Base-by-base conservation (phyloP, 2,888 invertebrate genomes). In the Stegophylla sp. region DNA sequence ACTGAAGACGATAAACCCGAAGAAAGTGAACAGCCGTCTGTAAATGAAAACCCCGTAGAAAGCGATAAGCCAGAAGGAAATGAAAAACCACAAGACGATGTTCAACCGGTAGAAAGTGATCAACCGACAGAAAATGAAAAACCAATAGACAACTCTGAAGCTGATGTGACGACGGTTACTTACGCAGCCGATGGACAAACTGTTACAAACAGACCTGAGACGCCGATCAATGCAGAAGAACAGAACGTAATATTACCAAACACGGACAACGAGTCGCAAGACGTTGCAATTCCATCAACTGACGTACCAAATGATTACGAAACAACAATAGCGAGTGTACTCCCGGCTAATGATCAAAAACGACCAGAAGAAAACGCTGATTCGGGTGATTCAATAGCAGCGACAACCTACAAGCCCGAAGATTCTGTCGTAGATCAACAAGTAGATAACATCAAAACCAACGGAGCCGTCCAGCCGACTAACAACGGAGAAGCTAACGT, bases 291-390 rank as follows among this genome's bases (percentile, higher is more conserved):
- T 13, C 48, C 61, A 5, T 41, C 69, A 13, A 79, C 61, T 1
- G 51, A 71, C 41, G 1, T 4, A 9, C 69, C 67, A 51, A 79
- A 34, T 34, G 7, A 23, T 48, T 67, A 48, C 45, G 79, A 79
- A 41, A 12, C 67, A 3, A 23, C 59, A 20, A 4, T 69, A 12
- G 23, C 69, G 23, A 77, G 59, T 10, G 15, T 48, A 45, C 43
- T 23, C 7, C 59, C 48, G 4, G 4, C 34, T 7, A 48, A 15
- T 34, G 69, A 77, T 28, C 59, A 41, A 76, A 66, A 26, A 2
- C 15, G 34, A 41, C 59, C 61, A 23, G 48, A 34, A 48, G 48
- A 61, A 61, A 61, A 61, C 61, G 12, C 48, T 2, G 69, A 61
- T 34, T 61, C 12, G 3, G 59, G 48, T 3, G 51, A 48, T 0